Percentiles rank a stretch among this genome's conserved stretches.
Evolutionary conservation across 2,888 invertebrate genomes (phyloP).

Genomic region (Pomacea canaliculata): DNA sequence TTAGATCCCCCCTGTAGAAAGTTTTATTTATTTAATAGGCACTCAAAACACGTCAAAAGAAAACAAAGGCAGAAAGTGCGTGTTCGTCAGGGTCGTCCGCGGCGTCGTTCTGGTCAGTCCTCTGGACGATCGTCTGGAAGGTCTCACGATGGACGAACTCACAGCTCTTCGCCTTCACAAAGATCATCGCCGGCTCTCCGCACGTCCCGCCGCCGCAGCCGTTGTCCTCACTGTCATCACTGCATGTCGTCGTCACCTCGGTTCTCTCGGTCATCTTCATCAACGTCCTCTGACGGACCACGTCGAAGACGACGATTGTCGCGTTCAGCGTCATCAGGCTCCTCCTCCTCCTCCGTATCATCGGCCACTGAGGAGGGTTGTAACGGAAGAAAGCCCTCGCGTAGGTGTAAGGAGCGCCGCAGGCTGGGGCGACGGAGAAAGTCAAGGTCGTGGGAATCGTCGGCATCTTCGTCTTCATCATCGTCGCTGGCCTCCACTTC

Average conservation of each 20-base stretch:
- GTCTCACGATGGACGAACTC: not conserved
- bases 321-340: not conserved
- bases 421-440: not conserved
- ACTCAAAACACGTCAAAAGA: too few relatives aligned
- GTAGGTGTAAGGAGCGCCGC: not conserved
- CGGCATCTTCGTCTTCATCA: constrained; percentile 14
- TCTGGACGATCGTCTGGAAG: not conserved
- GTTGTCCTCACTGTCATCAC: constrained; percentile 23
- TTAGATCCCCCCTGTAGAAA: too few relatives aligned
- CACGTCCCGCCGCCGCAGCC: not conserved
- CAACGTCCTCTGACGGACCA: constrained; percentile 3
- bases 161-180: constrained; percentile 1
- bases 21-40: too few relatives aligned
- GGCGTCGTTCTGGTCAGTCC: not conserved
- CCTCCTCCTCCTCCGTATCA: not conserved
- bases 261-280: too few relatives aligned
- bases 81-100: not conserved
- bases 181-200: constrained; percentile 4
- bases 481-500: not conserved
- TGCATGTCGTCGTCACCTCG: constrained; percentile 1
- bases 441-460: constrained; percentile 6
- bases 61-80: too few relatives aligned
- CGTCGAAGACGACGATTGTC: not conserved
- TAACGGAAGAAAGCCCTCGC: not conserved
- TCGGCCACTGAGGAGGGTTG: not conserved